Conservation (phyloP, 2,113 vertebrate species). For the Ptilonorhynchus violaceus region DNA sequence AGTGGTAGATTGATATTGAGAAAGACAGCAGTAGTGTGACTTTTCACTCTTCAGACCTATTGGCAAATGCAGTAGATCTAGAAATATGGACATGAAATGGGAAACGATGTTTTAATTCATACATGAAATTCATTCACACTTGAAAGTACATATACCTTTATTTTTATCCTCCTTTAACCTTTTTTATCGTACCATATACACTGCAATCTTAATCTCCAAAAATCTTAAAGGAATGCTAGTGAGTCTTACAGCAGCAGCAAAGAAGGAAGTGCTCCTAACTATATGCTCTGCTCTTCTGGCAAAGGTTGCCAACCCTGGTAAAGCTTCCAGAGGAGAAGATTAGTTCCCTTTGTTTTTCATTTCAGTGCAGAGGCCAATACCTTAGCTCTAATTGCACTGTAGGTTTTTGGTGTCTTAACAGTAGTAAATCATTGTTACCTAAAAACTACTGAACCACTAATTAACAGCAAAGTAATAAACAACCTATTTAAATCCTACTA, state of each 20-base stretch:
- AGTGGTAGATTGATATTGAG: fast-evolving
- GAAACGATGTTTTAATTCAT: not conserved
- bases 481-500: not conserved
- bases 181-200: not conserved
- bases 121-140: not conserved
- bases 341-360: not conserved
- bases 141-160: not conserved
- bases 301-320: not conserved
- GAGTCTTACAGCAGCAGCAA: not conserved
- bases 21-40: not conserved
- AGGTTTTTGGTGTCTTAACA: not conserved
- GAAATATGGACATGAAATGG: not conserved
- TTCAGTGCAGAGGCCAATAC: not conserved
- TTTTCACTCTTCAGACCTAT: not conserved
- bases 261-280: not conserved
- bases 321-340: not conserved
- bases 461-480: not conserved
- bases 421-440: not conserved
- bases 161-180: not conserved
- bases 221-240: not conserved
- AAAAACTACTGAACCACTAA: not conserved
- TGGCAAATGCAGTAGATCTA: not conserved
- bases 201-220: not conserved
- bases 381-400: not conserved
- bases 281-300: not conserved